Evolutionary conservation across 1,140 invertebrate genomes (phyloP).

Genomic region (Oreohelix idahoensis): DNA sequence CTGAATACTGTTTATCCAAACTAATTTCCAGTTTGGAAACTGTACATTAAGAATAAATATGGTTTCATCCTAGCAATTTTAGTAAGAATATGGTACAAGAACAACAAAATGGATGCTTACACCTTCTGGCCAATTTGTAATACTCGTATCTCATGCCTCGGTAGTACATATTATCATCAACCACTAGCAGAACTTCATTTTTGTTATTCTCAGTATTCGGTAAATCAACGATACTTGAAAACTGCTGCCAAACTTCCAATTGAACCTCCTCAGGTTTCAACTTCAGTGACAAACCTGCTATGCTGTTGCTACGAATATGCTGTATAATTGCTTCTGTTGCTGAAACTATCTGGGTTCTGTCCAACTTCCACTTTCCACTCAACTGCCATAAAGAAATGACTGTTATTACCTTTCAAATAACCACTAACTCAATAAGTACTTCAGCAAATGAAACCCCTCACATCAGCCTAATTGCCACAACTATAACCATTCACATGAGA

Average conservation of each 20-base stretch:
- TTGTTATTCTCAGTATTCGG: neutral
- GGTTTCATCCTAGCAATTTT: too few species aligned
- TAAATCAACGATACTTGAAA: neutral
- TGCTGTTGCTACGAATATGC: neutral
- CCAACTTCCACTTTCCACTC: neutral
- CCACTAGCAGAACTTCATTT: constrained; percentile 6
- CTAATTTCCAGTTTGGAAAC: too few species aligned
- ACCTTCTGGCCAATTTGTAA: constrained; percentile 15
- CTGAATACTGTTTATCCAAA: too few species aligned
- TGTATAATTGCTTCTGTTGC: neutral
- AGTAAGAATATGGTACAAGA: too few species aligned
- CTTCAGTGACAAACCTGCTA: neutral
- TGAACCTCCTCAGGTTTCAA: neutral
- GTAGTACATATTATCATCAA: constrained; percentile 34
- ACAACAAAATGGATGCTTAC: constrained; percentile 10
- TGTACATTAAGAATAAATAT: too few species aligned
- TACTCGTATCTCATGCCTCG: constrained; percentile 27
- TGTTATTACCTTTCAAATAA: too few species aligned
- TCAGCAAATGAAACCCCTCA: too few species aligned
- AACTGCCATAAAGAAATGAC: neutral
- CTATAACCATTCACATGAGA: too few species aligned
- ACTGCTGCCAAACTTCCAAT: neutral
- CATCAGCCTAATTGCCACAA: too few species aligned
- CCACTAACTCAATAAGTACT: too few species aligned
- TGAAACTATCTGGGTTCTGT: neutral